A percentile compares a stretch with the other conserved stretches of the same genome.
phyloP scores from a whole-genome alignment of 2,888 invertebrate species.

The Dryomyza anilis region DNA sequence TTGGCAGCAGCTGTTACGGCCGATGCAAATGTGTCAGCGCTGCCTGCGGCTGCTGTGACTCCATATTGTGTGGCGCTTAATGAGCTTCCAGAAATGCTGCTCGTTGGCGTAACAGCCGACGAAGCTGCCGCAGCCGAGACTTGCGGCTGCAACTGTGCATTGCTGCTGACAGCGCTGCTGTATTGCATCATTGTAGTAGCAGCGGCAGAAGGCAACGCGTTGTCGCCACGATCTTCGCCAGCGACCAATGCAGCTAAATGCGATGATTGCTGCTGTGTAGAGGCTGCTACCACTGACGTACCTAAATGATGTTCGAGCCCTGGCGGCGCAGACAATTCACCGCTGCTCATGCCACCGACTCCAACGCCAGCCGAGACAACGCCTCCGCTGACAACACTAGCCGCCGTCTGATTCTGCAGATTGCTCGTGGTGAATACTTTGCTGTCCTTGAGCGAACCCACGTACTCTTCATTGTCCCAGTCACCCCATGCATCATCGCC shows the following conservation, averaged over 20 bases:
- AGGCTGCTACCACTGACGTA: conserved; percentile 34
- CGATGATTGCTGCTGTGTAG: conserved; percentile 44
- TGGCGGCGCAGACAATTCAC: conserved; percentile 60
- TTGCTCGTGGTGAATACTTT: conserved; percentile 86
- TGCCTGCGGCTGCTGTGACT: no score
- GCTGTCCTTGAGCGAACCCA: conserved; percentile 90
- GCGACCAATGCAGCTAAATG: conserved; percentile 51
- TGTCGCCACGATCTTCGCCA: conserved; percentile 23
- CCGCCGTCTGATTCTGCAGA: conserved; percentile 53
- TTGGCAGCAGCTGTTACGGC: conserved; percentile 53
- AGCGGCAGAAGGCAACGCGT: conserved; percentile 38
- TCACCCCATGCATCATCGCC: conserved; percentile 67
- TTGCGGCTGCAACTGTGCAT: conserved; percentile 34
- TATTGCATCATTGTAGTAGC: conserved; percentile 53
- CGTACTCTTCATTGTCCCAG: conserved; percentile 94
- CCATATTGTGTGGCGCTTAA: conserved; percentile 42
- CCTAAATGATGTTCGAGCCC: conserved; percentile 61
- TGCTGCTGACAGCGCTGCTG: conserved; percentile 52
- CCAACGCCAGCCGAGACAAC: conserved; percentile 33
- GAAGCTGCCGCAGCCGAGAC: conserved; percentile 16
- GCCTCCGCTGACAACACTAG: conserved; percentile 49
- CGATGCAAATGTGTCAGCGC: conserved; percentile 51
- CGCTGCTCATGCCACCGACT: conserved; percentile 9
- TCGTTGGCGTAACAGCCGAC: neutral
- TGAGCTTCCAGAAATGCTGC: no score